These are phyloP conservation scores for Drosophila mayri DNA, from an alignment of 1,140 invertebrate genomes.

Conservation along the genomic window DNA sequence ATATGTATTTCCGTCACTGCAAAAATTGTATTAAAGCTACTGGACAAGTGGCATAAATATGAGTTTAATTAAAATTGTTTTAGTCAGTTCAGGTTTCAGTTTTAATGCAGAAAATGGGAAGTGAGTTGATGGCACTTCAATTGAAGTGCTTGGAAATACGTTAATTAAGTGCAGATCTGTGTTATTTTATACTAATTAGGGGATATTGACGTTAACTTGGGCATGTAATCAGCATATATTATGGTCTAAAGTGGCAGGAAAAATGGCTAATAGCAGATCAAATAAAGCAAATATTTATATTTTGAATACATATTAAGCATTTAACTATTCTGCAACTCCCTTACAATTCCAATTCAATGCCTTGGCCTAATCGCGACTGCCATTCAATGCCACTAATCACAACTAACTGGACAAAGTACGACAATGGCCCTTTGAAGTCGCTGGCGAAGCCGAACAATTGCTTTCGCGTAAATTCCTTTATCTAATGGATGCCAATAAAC, in stretches of 20 bases:
- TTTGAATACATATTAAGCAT: not conserved
- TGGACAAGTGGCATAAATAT: constrained; percentile 29
- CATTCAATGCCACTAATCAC: constrained; percentile 35
- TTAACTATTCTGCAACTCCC: not conserved
- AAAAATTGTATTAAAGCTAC: constrained; percentile 21
- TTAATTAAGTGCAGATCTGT: constrained; percentile 8
- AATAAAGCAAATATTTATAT: not conserved
- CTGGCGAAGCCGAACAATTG: constrained; percentile 46
- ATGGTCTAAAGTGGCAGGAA: not conserved
- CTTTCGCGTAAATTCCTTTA: constrained; percentile 74
- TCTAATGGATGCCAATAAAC: constrained; percentile 81
- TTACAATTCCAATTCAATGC: not conserved
- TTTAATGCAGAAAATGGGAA: not conserved
- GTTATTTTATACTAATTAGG: constrained; percentile 9
- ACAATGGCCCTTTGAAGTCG: constrained; percentile 41
- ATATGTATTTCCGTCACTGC: constrained; percentile 1
- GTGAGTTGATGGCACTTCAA: constrained; percentile 9
- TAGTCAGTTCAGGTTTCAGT: constrained; percentile 18
- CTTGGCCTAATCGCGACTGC: not conserved
- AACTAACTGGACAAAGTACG: constrained; percentile 36
- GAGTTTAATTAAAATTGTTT: constrained; percentile 35
- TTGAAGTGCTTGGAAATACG: constrained; percentile 1
- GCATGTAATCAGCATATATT: not conserved
- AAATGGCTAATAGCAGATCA: not conserved
- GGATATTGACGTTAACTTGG: constrained; percentile 7